These are phyloP conservation scores for Crotalus viridis DNA, from an alignment of 2,113 vertebrate genomes.

Conservation along the genomic window DNA sequence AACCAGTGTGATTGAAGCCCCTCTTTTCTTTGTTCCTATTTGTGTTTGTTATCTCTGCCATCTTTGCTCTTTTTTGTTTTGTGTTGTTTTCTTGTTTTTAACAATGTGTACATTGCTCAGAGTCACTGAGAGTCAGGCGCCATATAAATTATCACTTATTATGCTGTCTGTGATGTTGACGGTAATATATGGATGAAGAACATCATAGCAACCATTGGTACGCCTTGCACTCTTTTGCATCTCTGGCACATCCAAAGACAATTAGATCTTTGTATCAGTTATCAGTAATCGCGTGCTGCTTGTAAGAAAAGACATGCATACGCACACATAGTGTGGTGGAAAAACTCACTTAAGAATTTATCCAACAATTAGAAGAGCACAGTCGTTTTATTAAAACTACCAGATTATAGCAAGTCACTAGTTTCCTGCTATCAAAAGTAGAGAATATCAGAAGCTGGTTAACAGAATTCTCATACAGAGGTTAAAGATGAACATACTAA, in stretches of 20 bases:
- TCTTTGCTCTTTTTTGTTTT: not conserved
- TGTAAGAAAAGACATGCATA: not conserved
- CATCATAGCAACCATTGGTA: not conserved
- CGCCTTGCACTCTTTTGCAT: not conserved
- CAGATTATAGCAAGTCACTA: not conserved
- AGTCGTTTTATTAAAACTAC: not conserved
- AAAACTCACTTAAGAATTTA: not conserved
- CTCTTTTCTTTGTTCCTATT: not conserved
- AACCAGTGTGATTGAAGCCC: not conserved
- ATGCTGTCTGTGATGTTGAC: not conserved
- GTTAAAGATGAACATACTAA: not conserved
- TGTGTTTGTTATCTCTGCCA: not conserved
- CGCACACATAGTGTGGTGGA: not conserved
- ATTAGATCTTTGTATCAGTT: not conserved
- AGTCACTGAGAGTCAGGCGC: not conserved
- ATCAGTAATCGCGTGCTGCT: not conserved
- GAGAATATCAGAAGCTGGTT: not conserved
- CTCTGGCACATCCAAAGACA: not conserved
- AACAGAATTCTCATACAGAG: not conserved
- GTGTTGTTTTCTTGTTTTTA: not conserved
- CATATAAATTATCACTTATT: not conserved
- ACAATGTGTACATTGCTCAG: not conserved
- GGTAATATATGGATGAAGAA: not conserved
- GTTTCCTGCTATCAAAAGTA: not conserved
- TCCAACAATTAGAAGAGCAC: not conserved